Percentiles rank a stretch among this genome's conserved stretches.
These are phyloP conservation scores for Acrossocheilus fasciatus DNA, from an alignment of 2,797 vertebrate species.

Conservation along the genomic window DNA sequence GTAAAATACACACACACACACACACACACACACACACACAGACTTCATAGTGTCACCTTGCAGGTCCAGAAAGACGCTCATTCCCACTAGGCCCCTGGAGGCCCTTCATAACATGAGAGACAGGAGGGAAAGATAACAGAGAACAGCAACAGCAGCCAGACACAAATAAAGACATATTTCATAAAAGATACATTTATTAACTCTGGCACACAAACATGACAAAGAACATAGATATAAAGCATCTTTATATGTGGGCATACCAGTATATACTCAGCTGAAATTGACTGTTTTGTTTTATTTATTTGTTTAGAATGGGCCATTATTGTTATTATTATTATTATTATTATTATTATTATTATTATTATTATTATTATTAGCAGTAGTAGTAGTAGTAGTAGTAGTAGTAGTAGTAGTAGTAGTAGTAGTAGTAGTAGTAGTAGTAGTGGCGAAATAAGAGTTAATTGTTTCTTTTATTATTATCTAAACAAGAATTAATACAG, in stretches of 20 bases:
- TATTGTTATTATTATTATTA: background rate
- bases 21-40: constrained; percentile 44
- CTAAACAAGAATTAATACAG: background rate
- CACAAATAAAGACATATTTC: constrained; percentile 11
- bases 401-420: too few relatives aligned
- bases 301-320: background rate
- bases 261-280: background rate
- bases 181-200: constrained; percentile 5
- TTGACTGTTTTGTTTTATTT: background rate
- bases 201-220: background rate
- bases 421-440: background rate
- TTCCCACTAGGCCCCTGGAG: constrained; percentile 35
- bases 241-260: background rate
- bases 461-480: background rate
- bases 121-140: constrained; percentile 23
- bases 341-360: too few relatives aligned
- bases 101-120: constrained; percentile 29
- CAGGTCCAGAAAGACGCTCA: constrained; percentile 10
- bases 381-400: too few relatives aligned
- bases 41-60: constrained; percentile 38
- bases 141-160: constrained; percentile 33
- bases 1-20: constrained; percentile 47
- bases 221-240: background rate
- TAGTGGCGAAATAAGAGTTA: too few relatives aligned
- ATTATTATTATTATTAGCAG: too few relatives aligned